phyloP scores from a whole-genome alignment of 1,140 invertebrate genomes.

The Helicoverpa armigera region DNA sequence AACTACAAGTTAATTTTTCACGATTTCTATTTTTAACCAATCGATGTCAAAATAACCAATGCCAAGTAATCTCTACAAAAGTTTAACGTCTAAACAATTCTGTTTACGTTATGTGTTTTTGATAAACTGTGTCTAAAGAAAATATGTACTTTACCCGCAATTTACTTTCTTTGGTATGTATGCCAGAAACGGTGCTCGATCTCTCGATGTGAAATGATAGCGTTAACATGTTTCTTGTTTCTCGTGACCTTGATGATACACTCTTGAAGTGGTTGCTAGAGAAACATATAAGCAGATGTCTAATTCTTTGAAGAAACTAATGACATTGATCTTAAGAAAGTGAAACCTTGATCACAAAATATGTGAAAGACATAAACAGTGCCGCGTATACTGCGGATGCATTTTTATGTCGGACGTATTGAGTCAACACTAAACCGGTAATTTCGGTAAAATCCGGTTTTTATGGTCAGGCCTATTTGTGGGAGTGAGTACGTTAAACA shows the following conservation, averaged over 20 bases:
- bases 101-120: too few relatives aligned
- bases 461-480: neutral
- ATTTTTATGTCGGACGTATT: conserved; percentile 16
- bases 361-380: conserved; percentile 23
- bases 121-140: too few relatives aligned
- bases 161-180: conserved; percentile 40
- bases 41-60: neutral
- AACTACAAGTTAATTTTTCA: neutral
- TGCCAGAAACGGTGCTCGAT: conserved; percentile 24
- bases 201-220: conserved; percentile 25
- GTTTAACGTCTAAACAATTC: too few relatives aligned
- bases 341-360: neutral
- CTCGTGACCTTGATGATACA: conserved; percentile 20
- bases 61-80: neutral
- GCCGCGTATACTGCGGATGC: neutral
- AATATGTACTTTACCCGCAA: neutral
- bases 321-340: conserved; percentile 7
- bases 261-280: neutral
- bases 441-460: conserved; percentile 39
- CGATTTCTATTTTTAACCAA: conserved; percentile 3
- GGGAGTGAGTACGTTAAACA: neutral
- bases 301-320: too few relatives aligned
- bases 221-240: neutral
- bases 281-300: too few relatives aligned
- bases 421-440: conserved; percentile 16